These are phyloP conservation scores for Microhierax caerulescens DNA, from an alignment of 2,797 vertebrate genomes.

Conservation along the genomic window DNA sequence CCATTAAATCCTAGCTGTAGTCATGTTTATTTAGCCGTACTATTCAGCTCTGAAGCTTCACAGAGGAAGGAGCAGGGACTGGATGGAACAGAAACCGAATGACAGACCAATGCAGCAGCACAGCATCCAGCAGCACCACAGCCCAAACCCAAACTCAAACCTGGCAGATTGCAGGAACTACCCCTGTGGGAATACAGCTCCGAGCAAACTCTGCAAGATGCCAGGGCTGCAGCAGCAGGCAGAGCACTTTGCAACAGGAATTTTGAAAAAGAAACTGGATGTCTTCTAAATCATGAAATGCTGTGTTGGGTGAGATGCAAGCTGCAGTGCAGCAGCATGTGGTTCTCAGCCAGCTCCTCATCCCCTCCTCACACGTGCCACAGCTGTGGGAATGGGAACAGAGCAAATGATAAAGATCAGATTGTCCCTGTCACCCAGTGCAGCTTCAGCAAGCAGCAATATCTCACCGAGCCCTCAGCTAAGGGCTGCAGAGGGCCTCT, in stretches of 20 bases:
- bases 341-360: not conserved
- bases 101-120: not conserved
- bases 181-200: not conserved
- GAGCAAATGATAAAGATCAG: not conserved
- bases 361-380: not conserved
- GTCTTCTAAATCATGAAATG: not conserved
- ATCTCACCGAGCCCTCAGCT: not conserved
- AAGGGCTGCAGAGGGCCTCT: not conserved
- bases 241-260: not conserved
- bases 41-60: not conserved
- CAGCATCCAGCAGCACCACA: not conserved
- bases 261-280: not conserved
- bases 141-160: not conserved
- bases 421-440: not conserved
- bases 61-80: not conserved
- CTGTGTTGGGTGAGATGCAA: not conserved
- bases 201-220: not conserved
- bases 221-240: not conserved
- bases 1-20: not conserved
- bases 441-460: not conserved
- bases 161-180: not conserved
- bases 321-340: not conserved
- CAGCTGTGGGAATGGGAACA: rapidly evolving
- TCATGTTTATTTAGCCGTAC: not conserved
- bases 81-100: not conserved